Percentiles rank a stretch among this genome's conserved stretches.
Conservation (phyloP, 2,113 vertebrate genomes). For the Cariama cristata region DNA sequence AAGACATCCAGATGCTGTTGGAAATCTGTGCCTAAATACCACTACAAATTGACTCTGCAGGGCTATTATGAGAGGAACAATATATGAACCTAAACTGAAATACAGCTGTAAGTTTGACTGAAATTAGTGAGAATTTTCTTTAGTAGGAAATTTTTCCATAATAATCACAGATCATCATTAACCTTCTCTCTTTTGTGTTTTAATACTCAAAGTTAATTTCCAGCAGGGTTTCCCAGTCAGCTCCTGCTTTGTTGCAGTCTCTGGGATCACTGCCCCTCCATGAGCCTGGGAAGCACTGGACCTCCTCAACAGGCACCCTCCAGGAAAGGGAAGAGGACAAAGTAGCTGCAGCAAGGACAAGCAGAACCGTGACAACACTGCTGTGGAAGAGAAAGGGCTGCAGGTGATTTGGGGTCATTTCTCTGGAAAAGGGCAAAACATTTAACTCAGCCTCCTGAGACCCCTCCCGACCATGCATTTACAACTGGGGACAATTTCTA, state of each 20-base stretch:
- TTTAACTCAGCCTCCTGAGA: background rate
- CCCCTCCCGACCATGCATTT: background rate
- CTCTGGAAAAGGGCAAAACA: background rate
- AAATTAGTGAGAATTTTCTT: background rate
- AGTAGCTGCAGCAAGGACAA: background rate
- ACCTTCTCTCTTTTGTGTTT: background rate
- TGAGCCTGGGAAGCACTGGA: background rate
- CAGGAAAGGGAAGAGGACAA: background rate
- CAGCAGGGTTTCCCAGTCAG: background rate
- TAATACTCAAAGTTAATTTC: background rate
- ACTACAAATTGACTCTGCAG: background rate
- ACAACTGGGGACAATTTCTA: background rate
- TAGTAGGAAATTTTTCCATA: background rate
- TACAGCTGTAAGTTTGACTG: background rate
- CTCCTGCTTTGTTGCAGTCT: background rate
- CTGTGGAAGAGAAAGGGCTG: background rate
- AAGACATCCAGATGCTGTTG: rapidly evolving
- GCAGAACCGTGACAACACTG: rapidly evolving
- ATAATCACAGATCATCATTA: background rate
- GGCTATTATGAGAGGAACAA: background rate
- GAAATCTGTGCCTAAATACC: background rate
- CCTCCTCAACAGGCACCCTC: background rate
- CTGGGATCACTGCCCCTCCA: background rate
- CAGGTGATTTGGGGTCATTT: background rate
- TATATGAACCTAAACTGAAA: background rate